Conservation (phyloP, 2,797 vertebrate genomes). For the Limnodromus scolopaceus region DNA sequence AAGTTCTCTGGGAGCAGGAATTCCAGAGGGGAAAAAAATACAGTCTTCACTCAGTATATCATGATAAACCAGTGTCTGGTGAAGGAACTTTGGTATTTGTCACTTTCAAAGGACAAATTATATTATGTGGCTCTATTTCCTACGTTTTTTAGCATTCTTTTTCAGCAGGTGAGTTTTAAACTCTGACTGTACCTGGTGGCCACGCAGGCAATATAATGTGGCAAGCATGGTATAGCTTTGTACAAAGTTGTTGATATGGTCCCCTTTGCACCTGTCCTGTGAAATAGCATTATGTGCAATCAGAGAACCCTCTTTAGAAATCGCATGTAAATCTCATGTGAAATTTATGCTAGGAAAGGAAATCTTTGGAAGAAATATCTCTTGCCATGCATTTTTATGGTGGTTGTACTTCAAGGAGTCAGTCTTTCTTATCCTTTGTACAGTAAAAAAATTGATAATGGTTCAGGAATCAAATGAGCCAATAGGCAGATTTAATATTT, state of each 20-base stretch:
- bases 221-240: background rate
- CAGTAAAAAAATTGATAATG: background rate
- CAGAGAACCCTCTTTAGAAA: background rate
- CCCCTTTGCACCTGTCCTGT: background rate
- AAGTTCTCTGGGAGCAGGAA: background rate
- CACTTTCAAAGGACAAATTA: background rate
- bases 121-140: background rate
- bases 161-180: background rate
- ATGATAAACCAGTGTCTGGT: background rate
- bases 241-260: background rate
- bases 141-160: background rate
- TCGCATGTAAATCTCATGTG: background rate
- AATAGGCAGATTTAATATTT: background rate
- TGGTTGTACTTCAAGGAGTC: background rate
- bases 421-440: background rate
- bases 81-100: background rate
- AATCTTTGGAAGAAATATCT: background rate
- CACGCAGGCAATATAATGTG: background rate
- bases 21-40: background rate
- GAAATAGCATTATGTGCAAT: background rate
- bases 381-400: background rate
- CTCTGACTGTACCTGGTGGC: background rate
- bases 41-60: background rate
- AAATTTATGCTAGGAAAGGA: background rate
- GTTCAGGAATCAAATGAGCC: background rate